Conservation (phyloP, 1,140 invertebrate genomes). For the Cotesia chilonis region DNA sequence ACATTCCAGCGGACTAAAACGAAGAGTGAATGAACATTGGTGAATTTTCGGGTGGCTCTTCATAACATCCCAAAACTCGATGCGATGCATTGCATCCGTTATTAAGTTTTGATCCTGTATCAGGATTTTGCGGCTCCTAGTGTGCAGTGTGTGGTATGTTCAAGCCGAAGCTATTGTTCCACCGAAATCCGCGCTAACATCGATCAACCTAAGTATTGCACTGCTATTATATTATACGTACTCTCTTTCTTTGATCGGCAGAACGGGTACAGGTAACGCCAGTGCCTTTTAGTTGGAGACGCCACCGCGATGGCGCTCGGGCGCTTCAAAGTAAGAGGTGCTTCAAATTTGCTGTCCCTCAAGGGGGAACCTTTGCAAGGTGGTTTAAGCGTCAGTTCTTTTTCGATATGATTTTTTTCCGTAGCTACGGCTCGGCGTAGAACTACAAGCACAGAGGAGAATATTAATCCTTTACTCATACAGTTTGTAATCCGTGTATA, state of each 20-base stretch:
- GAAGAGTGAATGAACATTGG: constrained; percentile 2
- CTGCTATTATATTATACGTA: constrained; percentile 25
- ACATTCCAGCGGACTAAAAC: not conserved
- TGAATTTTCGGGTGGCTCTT: constrained; percentile 19
- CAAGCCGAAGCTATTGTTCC: constrained; percentile 33
- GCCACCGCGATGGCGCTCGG: too few species aligned
- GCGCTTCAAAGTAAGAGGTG: not conserved
- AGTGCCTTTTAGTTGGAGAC: constrained; percentile 36
- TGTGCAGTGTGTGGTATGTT: not conserved
- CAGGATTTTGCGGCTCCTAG: not conserved
- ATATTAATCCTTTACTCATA: constrained; percentile 55
- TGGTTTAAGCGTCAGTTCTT: constrained; percentile 37
- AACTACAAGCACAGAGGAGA: constrained; percentile 38
- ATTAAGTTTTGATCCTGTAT: constrained; percentile 43
- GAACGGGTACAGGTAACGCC: constrained; percentile 48
- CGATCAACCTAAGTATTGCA: constrained; percentile 34
- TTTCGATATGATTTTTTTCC: constrained; percentile 30
- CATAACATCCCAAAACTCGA: constrained; percentile 7
- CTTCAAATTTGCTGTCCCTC: constrained; percentile 23
- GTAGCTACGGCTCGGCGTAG: not conserved
- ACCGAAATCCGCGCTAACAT: constrained; percentile 39
- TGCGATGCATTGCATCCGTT: constrained; percentile 18
- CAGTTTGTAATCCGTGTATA: constrained; percentile 53
- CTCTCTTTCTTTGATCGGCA: constrained; percentile 56
- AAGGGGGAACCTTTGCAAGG: constrained; percentile 37